Base-by-base conservation (phyloP, 2,797 vertebrate genomes). In the Jordanella pulchra region DNA sequence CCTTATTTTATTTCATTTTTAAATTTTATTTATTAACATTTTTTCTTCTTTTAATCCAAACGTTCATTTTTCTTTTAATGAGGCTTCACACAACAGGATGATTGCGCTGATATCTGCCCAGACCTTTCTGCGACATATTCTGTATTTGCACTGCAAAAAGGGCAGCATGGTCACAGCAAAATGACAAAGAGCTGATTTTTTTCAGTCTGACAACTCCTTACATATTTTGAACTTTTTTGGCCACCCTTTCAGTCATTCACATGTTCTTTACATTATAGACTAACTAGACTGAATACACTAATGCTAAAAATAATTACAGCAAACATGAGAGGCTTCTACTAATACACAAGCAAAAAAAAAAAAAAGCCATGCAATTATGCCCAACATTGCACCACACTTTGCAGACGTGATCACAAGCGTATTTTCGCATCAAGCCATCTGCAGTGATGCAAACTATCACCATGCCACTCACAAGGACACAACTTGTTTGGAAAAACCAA, bases 391-490 rank as follows among this genome's bases (percentile, higher is more conserved):
- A 75, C 45, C 71, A 61, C 44, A 79, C 78, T 76, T 78, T 78
- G 73, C 70, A 82, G 69, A 83, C 67, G 53, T 87, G 75, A 82
- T 84, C 81, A 82, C 70, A 78, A 83, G 70, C 47, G 30, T 75
- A 55, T 61, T 78, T 71, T 79, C 82, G 78, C 84, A 89, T 89
- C 84, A 81, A 81, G 82, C 89, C 91, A 91, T 93, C 89, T 93
- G 89, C 78, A 91, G 78, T 35, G 65, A 79, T 84, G 80, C 65
- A 88, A 87, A 83, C 72, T 78, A 82, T 82, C 80, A 79, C 79
- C 79, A 73, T 51, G 64, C 66, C 67, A 53, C 86, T 90, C 86
- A 89, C 80, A 81, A 89, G 85, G 86, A 89, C 89, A 87, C 66
- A n/a, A 76, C 79, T 82, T 85, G 73, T 81, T 72, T 69, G 63